Percentiles rank a stretch among this genome's conserved stretches.
Conservation (phyloP, 2,113 vertebrate genomes). For the Laterallus jamaicensis region DNA sequence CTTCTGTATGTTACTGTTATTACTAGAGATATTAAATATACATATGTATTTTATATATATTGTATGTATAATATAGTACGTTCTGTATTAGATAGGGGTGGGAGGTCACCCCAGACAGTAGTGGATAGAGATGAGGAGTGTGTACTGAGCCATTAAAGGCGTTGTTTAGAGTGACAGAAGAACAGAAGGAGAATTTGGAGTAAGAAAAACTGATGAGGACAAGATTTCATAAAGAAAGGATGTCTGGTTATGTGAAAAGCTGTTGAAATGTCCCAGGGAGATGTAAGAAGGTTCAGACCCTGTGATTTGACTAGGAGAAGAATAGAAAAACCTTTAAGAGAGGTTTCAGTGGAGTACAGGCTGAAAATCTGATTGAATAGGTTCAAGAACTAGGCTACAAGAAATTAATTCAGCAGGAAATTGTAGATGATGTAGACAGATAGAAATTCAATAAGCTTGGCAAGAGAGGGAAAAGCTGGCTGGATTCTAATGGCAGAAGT, state of each 20-base stretch:
- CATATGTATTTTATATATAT: too few species aligned
- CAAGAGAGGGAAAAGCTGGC: neutral
- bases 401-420: slow-evolving; percentile 46
- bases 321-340: neutral
- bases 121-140: neutral
- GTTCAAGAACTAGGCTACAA: slow-evolving; percentile 29
- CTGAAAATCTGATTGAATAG: slow-evolving; percentile 14
- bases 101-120: neutral
- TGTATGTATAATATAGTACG: neutral
- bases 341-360: slow-evolving; percentile 4
- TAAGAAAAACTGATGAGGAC: neutral
- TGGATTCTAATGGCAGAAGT: neutral
- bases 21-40: too few species aligned
- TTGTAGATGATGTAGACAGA: slow-evolving; percentile 45
- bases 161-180: neutral
- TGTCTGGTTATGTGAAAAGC: neutral
- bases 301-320: neutral
- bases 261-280: neutral
- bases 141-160: neutral
- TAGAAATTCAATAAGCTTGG: slow-evolving; percentile 52
- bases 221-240: neutral
- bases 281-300: neutral
- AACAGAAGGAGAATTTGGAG: neutral
- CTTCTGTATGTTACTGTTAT: neutral
- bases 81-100: neutral